A percentile compares a stretch with the other conserved stretches of the same genome.
Evolutionary conservation across 2,797 vertebrate genomes (phyloP).

Genomic region (Gallinago nigripennis): DNA sequence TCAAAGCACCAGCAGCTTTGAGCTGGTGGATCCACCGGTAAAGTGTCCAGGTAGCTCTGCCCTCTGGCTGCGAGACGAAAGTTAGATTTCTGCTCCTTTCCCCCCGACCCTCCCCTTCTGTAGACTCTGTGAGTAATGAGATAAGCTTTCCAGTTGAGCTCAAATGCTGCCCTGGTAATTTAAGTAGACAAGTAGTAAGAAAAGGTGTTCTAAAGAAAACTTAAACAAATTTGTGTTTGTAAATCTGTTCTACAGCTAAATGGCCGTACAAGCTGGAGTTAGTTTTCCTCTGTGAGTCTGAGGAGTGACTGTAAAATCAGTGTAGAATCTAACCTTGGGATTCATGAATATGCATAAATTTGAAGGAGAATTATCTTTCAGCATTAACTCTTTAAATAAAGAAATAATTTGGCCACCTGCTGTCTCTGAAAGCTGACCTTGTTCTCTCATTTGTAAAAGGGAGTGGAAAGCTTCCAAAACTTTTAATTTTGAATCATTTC

Average conservation of each 20-base stretch:
- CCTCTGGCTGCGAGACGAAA: rapidly evolving
- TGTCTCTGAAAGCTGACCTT: conserved; percentile 51
- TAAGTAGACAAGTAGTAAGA: background rate
- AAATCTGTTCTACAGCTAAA: background rate
- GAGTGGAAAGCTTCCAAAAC: conserved; percentile 56
- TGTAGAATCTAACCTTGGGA: background rate
- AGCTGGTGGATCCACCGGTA: background rate
- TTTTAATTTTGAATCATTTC: conserved; percentile 40
- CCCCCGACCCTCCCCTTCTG: background rate
- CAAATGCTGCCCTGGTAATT: background rate
- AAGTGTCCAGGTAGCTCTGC: background rate
- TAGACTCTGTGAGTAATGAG: background rate
- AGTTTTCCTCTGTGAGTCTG: background rate
- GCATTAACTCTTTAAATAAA: conserved; percentile 57
- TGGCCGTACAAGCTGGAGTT: background rate
- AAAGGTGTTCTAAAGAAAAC: background rate
- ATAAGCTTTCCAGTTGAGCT: background rate
- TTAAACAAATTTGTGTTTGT: background rate
- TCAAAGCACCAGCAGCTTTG: background rate
- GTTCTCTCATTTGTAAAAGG: conserved; percentile 53
- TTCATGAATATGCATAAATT: conserved; percentile 23
- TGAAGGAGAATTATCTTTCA: conserved; percentile 14
- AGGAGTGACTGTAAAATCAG: background rate
- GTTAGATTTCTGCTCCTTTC: background rate
- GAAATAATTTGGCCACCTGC: conserved; percentile 59